phyloP scores from a whole-genome alignment of 2,113 vertebrate genomes.

The Labeo rohita region DNA sequence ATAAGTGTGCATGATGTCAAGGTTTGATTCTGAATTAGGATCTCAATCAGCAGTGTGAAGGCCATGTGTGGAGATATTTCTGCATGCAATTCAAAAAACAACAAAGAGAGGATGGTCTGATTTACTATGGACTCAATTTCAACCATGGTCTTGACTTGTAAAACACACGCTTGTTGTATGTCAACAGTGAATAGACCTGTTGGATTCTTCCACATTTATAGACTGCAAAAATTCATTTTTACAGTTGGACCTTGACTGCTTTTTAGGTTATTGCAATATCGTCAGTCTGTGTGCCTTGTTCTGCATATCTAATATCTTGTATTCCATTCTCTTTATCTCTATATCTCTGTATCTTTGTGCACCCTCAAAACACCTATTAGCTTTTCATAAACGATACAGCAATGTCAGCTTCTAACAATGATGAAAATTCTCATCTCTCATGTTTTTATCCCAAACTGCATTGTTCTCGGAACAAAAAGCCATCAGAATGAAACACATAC shows the following conservation, averaged over 20 bases:
- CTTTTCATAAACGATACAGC: neutral
- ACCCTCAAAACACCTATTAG: neutral
- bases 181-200: neutral
- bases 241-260: neutral
- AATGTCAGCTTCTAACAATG: neutral
- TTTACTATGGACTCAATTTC: neutral
- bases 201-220: neutral
- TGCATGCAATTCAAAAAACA: neutral
- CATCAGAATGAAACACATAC: neutral
- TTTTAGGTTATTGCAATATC: neutral
- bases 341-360: neutral
- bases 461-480: neutral
- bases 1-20: neutral
- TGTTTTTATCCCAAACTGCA: neutral
- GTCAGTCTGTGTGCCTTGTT: neutral
- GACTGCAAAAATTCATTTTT: neutral
- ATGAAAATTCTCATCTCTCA: neutral
- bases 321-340: neutral
- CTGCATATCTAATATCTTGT: neutral
- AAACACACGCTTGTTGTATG: neutral
- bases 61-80: neutral
- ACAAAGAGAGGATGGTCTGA: neutral
- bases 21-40: neutral
- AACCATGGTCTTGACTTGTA: neutral
- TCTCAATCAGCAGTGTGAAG: neutral